Base-by-base conservation (phyloP, 2,113 vertebrate species). In the Periophthalmus modestus region DNA sequence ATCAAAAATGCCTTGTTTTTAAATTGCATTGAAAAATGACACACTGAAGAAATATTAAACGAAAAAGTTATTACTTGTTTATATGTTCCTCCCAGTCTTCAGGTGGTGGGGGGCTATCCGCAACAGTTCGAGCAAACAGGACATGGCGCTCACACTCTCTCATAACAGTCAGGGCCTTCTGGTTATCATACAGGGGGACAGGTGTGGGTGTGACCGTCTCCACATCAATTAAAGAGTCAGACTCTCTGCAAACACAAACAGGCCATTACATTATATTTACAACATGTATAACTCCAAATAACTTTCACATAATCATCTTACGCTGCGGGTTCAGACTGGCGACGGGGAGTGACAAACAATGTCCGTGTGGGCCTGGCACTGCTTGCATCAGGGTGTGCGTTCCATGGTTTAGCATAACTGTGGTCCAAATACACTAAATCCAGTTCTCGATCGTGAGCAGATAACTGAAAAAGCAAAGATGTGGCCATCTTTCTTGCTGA, bases 51-150 rank as follows among this genome's bases (percentile, higher is more conserved):
- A 21, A 57, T 58, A 14, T 9, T 34, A 5, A 62, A 34, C 7
- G 43, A 39, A 43, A n/a, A n/a, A 3, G 63, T 54, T 23, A 36
- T 82, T 87, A 98, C 97, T 97, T 97, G 94, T 95, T 98, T 76
- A 99, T 75, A 18, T 98, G 97, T 48, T 99, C 98, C 76, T 99
- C 98, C 97, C 98, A 99, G 92, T 99, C 97, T 1, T 99, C 98
- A 0, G 98, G 97, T 0, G 97, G 97, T 0, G 95, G 95, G 0
- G 97, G 96, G 15, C 96, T 96, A 2, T 99, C 98, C 0, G 98
- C 96, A 0, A 97, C 94, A 0, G 97, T 98, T 62, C 98, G 95
- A 34, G 97, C 98, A 3, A 99, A 99, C 83, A 98, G 94, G 7
- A 99, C 97, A 0, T 99, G 98, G 0, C 98, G 91, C 77, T 99